phyloP scores from a whole-genome alignment of 2,797 vertebrate species.

The Thamnophis elegans region DNA sequence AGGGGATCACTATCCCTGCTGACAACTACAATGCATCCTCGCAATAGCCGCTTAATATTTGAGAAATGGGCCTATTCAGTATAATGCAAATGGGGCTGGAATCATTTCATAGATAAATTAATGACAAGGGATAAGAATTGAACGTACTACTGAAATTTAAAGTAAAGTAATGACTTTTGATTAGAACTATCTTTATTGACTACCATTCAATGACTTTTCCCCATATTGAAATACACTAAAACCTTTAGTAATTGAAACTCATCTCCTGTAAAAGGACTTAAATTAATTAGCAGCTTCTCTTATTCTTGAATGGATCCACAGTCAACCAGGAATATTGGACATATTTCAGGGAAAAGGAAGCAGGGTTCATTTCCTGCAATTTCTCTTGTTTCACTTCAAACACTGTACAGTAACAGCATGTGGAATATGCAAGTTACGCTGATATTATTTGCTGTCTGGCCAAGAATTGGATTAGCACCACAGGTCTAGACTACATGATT shows the following conservation, averaged over 20 bases:
- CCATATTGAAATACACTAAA: conserved; percentile 27
- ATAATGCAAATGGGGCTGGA: background rate
- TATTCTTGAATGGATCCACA: background rate
- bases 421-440: background rate
- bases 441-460: background rate
- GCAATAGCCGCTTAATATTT: background rate
- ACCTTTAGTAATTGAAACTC: background rate
- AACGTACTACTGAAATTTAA: conserved; percentile 27
- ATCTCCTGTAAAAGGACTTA: background rate
- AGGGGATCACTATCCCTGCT: background rate
- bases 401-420: background rate
- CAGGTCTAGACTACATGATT: background rate
- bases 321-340: background rate
- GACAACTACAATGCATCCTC: background rate
- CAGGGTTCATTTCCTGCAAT: background rate
- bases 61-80: background rate
- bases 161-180: conserved; percentile 40
- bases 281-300: background rate
- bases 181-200: conserved; percentile 18
- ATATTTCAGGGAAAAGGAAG: background rate
- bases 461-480: background rate
- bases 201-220: background rate
- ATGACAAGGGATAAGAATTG: background rate
- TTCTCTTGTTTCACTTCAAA: background rate
- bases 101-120: background rate